phyloP scores from a whole-genome alignment of 1,140 invertebrate species.

The Drosophila sp. region DNA sequence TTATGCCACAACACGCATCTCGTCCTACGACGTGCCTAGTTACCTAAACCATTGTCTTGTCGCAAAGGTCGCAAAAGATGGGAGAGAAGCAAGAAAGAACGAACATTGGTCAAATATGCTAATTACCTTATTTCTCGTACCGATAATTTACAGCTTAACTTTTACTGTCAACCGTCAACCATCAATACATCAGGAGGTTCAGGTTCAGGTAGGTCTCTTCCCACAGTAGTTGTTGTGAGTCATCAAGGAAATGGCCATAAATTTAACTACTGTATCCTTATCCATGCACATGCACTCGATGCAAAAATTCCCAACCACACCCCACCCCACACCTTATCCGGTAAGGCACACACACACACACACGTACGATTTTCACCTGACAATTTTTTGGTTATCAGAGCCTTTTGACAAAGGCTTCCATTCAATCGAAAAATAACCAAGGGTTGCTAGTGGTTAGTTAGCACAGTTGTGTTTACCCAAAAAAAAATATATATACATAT shows the following conservation, averaged over 20 bases:
- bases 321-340: not conserved
- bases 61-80: constrained; percentile 21
- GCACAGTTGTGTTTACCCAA: constrained; percentile 6
- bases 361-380: constrained; percentile 3
- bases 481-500: not conserved
- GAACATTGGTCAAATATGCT: constrained; percentile 71
- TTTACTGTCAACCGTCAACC: constrained; percentile 56
- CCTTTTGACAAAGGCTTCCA: not conserved
- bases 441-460: not conserved
- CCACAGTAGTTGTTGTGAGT: constrained; percentile 32
- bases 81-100: not conserved
- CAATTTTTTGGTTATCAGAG: not conserved
- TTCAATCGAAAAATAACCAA: not conserved
- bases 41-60: constrained; percentile 53
- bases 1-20: constrained; percentile 69
- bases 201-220: constrained; percentile 42
- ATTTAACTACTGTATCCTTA: constrained; percentile 8
- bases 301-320: not conserved
- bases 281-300: not conserved
- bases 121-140: constrained; percentile 47
- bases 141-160: constrained; percentile 71
- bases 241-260: constrained; percentile 11
- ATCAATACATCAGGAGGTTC: constrained; percentile 37
- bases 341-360: not conserved
- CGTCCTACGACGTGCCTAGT: constrained; percentile 41